Evolutionary conservation across 2,797 vertebrate species (phyloP).

Genomic region (Falco peregrinus): DNA sequence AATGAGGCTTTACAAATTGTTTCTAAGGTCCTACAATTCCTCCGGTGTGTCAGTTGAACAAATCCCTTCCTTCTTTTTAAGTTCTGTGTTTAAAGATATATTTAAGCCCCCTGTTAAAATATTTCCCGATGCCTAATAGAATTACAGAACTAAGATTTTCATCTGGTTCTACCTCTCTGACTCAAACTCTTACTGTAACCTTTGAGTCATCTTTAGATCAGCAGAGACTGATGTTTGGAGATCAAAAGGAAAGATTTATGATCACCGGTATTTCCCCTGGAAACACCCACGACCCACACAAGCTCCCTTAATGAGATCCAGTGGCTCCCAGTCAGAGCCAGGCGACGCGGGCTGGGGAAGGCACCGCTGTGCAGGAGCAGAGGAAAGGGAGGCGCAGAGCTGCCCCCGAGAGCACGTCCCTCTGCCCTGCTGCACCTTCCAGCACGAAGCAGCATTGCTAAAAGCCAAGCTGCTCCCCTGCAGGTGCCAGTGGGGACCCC

Average conservation of each 20-base stretch:
- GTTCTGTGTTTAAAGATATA: slow-evolving; percentile 12
- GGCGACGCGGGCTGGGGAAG: background rate
- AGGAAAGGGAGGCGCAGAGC: background rate
- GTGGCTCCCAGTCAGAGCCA: slow-evolving; percentile 3
- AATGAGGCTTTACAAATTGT: slow-evolving; percentile 32
- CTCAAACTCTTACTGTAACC: slow-evolving; percentile 5
- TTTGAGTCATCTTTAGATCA: background rate
- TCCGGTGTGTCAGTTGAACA: background rate
- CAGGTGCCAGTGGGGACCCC: background rate
- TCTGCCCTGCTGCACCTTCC: background rate
- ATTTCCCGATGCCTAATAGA: slow-evolving; percentile 11
- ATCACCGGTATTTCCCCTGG: slow-evolving; percentile 9
- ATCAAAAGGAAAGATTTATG: slow-evolving; percentile 63
- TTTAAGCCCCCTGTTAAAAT: slow-evolving; percentile 34
- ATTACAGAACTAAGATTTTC: slow-evolving; percentile 2
- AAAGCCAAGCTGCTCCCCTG: background rate
- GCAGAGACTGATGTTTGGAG: slow-evolving; percentile 28
- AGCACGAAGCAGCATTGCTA: background rate
- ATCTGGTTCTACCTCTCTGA: background rate
- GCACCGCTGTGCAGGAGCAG: background rate
- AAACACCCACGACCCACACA: background rate
- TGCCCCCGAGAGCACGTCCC: accelerated
- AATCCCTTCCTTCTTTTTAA: slow-evolving; percentile 25
- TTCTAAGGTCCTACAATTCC: slow-evolving; percentile 16
- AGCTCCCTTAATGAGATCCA: background rate